These are phyloP conservation scores for Synanthedon formicaeformis DNA, from an alignment of 2,888 invertebrate genomes.

Conservation along the genomic window DNA sequence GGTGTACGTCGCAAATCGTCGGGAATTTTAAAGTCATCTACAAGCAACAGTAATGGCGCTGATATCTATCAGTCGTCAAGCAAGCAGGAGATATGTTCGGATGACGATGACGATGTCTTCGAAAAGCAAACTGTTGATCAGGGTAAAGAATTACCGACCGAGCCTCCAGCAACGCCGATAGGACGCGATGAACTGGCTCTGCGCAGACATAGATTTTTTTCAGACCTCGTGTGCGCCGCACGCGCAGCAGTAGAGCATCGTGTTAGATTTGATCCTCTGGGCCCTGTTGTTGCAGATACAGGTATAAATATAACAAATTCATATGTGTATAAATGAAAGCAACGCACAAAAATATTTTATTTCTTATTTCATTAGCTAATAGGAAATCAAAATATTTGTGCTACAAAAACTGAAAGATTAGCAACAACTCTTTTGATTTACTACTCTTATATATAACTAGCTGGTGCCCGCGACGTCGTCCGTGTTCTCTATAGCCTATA, in stretches of 20 bases:
- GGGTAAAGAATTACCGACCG: slow-evolving; percentile 67
- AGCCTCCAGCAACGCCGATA: slow-evolving; percentile 81
- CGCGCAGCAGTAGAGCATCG: slow-evolving; percentile 80
- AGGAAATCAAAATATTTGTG: no score
- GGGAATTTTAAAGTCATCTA: slow-evolving; percentile 56
- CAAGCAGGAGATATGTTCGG: slow-evolving; percentile 31
- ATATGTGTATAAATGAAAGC: no score
- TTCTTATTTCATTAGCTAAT: no score
- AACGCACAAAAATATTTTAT: no score
- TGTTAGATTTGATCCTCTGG: slow-evolving; percentile 80
- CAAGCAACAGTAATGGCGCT: slow-evolving; percentile 41
- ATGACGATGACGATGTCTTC: slow-evolving; percentile 74
- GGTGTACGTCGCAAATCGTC: slow-evolving; percentile 51
- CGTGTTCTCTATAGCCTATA: no score
- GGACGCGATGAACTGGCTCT: slow-evolving; percentile 83
- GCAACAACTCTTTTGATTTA: no score
- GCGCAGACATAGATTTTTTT: slow-evolving; percentile 81
- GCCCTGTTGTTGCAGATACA: slow-evolving; percentile 73
- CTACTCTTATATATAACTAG: no score
- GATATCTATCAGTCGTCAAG: slow-evolving; percentile 29
- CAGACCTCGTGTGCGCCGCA: slow-evolving; percentile 80
- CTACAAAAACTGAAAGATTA: no score
- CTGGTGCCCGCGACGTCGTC: no score
- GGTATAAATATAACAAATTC: slow-evolving; percentile 34
- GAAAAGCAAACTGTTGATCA: slow-evolving; percentile 43